Evolutionary conservation across 2,113 vertebrate species (phyloP), one percentile per base, ranked within the genome.

Genomic region (Baryphthengus martii): DNA sequence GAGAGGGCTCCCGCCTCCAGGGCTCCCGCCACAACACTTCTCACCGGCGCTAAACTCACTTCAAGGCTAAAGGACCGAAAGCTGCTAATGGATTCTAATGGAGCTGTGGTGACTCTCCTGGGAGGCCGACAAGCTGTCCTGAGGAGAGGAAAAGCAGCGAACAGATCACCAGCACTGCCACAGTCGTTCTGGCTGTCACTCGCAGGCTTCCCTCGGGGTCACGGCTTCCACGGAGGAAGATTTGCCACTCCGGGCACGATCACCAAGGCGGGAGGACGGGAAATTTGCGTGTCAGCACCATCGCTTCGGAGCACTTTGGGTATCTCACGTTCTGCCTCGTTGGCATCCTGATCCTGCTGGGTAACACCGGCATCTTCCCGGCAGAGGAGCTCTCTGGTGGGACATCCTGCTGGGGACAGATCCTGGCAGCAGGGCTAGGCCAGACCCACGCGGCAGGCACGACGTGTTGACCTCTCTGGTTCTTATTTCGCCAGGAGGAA

Each of bases 41-140:
- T 2, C 66, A 49, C 23, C 21, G 35, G 45, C 0, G 26, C 17
- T 28, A 5, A 50, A 3, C 8, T 47, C 80, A 1, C 26, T 6
- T 8, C 70, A 25, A 33, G 87, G 66, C 37, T 28, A 5, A 11
- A 77, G 63, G 68, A 31, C 49, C 13, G 81, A 74, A 55, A 91
- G 94, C 71, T 79, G 93, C 91, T 94, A 88, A 96, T 93, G 95
- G 95, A 45, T 68, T 50, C 59, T 92, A 80, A 88, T 83, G 91
- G 91, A 85, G 78, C 21, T 11, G 81, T 1, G 47, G 62, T 1
- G n/a, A 49, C 17, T 31, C 93, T 82, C 89, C 77, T 8, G 83
- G 94, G 96, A 66, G 45, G 76, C 82, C 25, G 35, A 68, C 4
- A 18, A 39, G 75, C 73, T 59, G 88, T 37, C 92, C 74, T 25